Evolutionary conservation across 92 coral and sea anemone genomes (phyloP).

Genomic region (Pocillopora meandrina): DNA sequence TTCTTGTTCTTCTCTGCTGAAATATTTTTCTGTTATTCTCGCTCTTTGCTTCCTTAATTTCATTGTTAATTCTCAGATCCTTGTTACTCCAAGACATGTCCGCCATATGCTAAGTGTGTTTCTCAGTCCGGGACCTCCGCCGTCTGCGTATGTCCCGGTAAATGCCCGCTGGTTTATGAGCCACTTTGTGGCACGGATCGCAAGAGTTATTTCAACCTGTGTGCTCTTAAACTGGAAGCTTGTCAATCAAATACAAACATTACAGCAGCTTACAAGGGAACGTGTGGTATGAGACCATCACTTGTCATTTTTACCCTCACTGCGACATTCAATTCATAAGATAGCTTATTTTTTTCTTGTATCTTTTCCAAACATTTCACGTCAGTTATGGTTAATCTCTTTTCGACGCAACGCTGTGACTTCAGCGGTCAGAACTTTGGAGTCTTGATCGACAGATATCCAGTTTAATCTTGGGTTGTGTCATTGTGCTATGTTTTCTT

Average conservation of each 20-base stretch:
- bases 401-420: too few relatives aligned
- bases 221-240: conserved; percentile 79
- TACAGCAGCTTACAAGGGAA: conserved; percentile 70
- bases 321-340: not conserved
- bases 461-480: too few relatives aligned
- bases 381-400: not conserved
- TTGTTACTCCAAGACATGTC: conserved; percentile 81
- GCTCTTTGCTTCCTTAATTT: not conserved
- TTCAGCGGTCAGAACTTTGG: too few relatives aligned
- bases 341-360: not conserved
- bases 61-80: conserved; percentile 59
- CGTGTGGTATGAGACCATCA: conserved; percentile 74
- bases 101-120: conserved; percentile 79
- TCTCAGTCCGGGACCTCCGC: conserved; percentile 61
- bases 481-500: too few relatives aligned
- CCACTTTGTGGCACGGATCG: conserved; percentile 85
- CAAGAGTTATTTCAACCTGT: conserved; percentile 79
- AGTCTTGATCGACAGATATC: too few relatives aligned
- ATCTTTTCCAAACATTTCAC: not conserved
- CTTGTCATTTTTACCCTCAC: not conserved
- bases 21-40: not conserved
- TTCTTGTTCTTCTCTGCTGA: not conserved
- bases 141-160: conserved; percentile 74
- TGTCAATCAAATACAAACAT: conserved; percentile 66
- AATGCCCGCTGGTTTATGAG: conserved; percentile 77